These are phyloP conservation scores for Ecliptopera silaceata DNA, from an alignment of 2,888 invertebrate species.

Conservation along the genomic window DNA sequence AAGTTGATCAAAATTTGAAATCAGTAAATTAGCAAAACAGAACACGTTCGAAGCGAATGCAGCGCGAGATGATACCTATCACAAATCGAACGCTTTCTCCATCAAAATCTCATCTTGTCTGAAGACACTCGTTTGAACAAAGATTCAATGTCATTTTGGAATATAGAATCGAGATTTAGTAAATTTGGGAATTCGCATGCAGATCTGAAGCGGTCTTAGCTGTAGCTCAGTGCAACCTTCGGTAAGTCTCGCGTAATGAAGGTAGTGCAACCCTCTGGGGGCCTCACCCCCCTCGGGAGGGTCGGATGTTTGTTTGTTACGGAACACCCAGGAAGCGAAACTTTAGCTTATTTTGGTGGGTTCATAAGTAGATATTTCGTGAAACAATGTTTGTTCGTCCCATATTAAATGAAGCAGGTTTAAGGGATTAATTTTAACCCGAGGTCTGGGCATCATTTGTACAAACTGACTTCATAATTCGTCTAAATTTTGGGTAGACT, in stretches of 20 bases:
- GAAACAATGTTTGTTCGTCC: conserved; percentile 37
- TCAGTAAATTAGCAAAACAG: conserved; percentile 43
- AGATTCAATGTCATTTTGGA: conserved; percentile 59
- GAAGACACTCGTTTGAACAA: conserved; percentile 46
- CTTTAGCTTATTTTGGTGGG: conserved; percentile 55
- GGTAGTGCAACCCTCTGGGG: conserved; percentile 48
- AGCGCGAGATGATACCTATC: conserved; percentile 52
- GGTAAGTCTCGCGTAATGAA: conserved; percentile 48
- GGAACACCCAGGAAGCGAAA: conserved; percentile 48
- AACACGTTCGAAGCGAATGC: conserved; percentile 59
- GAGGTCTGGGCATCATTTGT: conserved; percentile 29
- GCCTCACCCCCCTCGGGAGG: conserved; percentile 40
- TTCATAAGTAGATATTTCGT: conserved; percentile 48
- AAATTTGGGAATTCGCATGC: conserved; percentile 76
- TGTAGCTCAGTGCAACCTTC: conserved; percentile 54
- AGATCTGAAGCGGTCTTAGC: conserved; percentile 51
- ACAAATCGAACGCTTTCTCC: conserved; percentile 52
- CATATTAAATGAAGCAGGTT: conserved; percentile 33
- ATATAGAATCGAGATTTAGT: conserved; percentile 63
- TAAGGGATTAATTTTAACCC: conserved; percentile 37
- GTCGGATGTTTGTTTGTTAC: conserved; percentile 52
- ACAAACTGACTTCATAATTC: conserved; percentile 28
- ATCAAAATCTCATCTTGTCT: conserved; percentile 63
- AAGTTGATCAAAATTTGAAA: conserved; percentile 26
- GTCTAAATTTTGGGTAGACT: conserved; percentile 10